Evolutionary conservation across 2,113 vertebrate genomes (phyloP).

Genomic region (Gymnobelideus leadbeateri): DNA sequence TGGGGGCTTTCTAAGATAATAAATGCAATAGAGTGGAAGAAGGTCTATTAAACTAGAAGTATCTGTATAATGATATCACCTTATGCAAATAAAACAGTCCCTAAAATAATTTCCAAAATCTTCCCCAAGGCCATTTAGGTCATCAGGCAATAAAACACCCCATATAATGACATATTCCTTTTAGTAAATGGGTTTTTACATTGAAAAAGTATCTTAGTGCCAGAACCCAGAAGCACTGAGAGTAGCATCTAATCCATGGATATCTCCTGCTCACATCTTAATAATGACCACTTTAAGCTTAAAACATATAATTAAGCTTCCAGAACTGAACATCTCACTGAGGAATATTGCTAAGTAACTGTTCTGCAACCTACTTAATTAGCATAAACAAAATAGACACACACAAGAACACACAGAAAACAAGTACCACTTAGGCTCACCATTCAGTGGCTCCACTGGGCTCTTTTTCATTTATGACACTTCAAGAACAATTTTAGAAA

Average conservation of each 20-base stretch:
- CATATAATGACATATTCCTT: not conserved
- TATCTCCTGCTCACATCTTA: slow-evolving; percentile 63
- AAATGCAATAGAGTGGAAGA: not conserved
- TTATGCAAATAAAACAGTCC: not conserved
- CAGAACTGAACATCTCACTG: slow-evolving; percentile 69
- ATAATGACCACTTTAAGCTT: slow-evolving; percentile 76
- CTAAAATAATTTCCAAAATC: slow-evolving; percentile 42
- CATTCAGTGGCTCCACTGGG: slow-evolving; percentile 64
- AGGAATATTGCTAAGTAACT: slow-evolving; percentile 75
- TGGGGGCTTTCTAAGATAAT: slow-evolving; percentile 20
- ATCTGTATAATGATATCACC: not conserved
- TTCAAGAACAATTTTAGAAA: slow-evolving; percentile 81
- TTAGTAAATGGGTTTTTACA: not conserved
- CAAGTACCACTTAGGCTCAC: slow-evolving; percentile 64
- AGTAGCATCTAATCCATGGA: slow-evolving; percentile 3
- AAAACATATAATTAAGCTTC: slow-evolving; percentile 78
- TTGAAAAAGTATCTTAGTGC: slow-evolving; percentile 25
- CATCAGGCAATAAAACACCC: slow-evolving; percentile 2
- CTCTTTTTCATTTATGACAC: slow-evolving; percentile 59
- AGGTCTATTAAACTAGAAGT: not conserved
- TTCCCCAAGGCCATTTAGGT: not conserved
- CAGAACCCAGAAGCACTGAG: slow-evolving; percentile 37
- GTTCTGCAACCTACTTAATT: slow-evolving; percentile 79
- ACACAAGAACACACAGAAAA: not conserved
- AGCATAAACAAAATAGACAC: slow-evolving; percentile 71